phyloP scores from a whole-genome alignment of 2,888 invertebrate genomes.

The Ischnura elegans region DNA sequence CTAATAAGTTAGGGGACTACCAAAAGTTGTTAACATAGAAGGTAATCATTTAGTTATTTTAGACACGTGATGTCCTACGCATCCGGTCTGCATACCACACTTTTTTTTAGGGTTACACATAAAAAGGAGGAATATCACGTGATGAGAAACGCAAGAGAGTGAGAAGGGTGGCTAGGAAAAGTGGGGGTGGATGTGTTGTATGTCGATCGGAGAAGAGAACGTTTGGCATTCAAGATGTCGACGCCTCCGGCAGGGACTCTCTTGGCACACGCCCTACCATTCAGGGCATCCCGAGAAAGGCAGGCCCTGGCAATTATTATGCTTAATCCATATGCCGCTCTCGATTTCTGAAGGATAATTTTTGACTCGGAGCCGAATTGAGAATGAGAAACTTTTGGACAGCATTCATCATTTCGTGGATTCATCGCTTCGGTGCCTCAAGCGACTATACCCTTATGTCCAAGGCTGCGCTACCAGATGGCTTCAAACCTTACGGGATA shows the following conservation, averaged over 20 bases:
- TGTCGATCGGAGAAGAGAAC: background rate
- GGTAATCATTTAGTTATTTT: too few species aligned
- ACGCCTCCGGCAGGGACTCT: background rate
- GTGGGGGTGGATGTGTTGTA: background rate
- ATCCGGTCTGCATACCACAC: too few species aligned
- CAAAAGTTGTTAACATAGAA: too few species aligned
- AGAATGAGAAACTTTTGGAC: background rate
- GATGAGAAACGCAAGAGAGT: too few species aligned
- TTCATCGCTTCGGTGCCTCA: background rate
- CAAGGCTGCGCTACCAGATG: background rate
- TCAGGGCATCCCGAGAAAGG: background rate
- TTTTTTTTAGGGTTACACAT: too few species aligned
- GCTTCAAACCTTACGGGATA: background rate
- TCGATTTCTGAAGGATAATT: background rate
- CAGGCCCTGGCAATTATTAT: background rate
- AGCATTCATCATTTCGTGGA: constrained; percentile 9
- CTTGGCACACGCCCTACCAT: background rate
- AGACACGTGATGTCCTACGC: too few species aligned
- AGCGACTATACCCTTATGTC: background rate
- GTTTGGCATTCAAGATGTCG: background rate
- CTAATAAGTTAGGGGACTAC: too few species aligned
- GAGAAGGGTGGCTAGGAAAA: background rate
- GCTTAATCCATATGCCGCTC: background rate
- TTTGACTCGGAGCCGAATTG: background rate
- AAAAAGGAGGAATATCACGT: too few species aligned